Evolutionary conservation across 2,113 vertebrate genomes (phyloP), one percentile per base, ranked within the genome.

Genomic region (Cichladusa arquata): DNA sequence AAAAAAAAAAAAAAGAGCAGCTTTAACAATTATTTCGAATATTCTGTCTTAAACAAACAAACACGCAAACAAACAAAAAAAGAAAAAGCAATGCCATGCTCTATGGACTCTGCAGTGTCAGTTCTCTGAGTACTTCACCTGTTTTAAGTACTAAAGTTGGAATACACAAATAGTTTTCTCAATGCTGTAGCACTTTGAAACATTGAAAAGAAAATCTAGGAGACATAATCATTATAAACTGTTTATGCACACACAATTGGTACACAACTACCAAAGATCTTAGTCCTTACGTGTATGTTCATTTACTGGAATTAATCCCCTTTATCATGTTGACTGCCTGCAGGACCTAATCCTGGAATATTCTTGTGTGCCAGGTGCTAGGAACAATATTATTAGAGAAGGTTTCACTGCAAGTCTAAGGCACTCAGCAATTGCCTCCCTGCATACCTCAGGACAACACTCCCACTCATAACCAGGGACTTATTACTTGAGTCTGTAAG

Each of bases 41-140:
- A 54, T 3, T 45, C 7, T 38, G 4, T 13, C 7, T 34, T 14
- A 15, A 23, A 22, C 7, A 33, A 33, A 24, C 47, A 47, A 45
- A 36, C 36, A 36, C 8, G 17, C 11, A 47, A 23, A 22, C 5
- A 47, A 47, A 47, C 19, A 38, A 24, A 11, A 5, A 26, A 23
- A n/a, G 6, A 34, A 29, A 11, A 23, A 22, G 14, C 18, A 6
- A 0, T 7, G 33, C 18, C 23, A 24, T 8, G 2, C 23, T 31
- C 24, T 45, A 4, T 0, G 0, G 56, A 12, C 19, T 38, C 20
- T 28, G 15, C 25, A 36, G 3, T 4, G 0, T 38, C 17, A 26
- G 7, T 16, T 66, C 69, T 62, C 57, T 3, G 20, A 72, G n/a
- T 29, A 38, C 36, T 29, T 81, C 40, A 56, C 36, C 38, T 62